phyloP scores from a whole-genome alignment of 30 jellyfish, hydroid and myxozoan genomes.

The Turritopsis dohrnii region DNA sequence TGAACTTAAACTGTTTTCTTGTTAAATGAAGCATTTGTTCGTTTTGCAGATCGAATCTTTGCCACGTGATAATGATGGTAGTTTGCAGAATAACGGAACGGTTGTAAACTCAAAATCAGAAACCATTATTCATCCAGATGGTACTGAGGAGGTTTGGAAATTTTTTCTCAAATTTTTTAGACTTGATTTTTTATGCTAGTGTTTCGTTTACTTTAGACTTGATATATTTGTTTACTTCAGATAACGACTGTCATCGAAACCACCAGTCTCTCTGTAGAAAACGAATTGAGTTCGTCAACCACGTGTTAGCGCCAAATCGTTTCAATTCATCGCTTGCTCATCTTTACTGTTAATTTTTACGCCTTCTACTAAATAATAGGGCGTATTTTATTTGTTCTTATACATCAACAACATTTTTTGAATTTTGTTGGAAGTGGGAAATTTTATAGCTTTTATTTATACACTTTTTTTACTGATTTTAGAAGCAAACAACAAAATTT shows the following conservation, averaged over 20 bases:
- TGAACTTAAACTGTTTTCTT: too few relatives aligned
- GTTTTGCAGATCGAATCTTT: background rate
- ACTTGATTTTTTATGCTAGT: too few relatives aligned
- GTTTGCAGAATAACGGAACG: background rate
- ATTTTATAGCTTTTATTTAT: background rate
- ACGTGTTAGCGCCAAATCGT: background rate
- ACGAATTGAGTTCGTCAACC: background rate
- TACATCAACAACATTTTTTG: too few relatives aligned
- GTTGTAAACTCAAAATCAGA: background rate
- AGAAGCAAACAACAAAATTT: background rate
- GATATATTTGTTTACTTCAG: background rate
- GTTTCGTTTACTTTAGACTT: background rate
- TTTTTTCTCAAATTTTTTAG: too few relatives aligned
- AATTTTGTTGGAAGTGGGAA: background rate
- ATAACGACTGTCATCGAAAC: background rate
- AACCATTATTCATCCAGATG: background rate
- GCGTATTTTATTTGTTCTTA: too few relatives aligned
- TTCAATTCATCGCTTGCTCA: too few relatives aligned
- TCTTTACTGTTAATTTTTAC: too few relatives aligned
- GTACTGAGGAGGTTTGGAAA: background rate
- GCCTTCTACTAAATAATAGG: too few relatives aligned
- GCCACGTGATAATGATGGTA: background rate
- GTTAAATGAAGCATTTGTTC: too few relatives aligned
- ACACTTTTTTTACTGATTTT: background rate
- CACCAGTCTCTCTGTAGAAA: background rate